Percentiles rank a stretch among this genome's conserved stretches.
Conservation (phyloP, 2,888 invertebrate genomes). For the Habrosyne pyritoides region DNA sequence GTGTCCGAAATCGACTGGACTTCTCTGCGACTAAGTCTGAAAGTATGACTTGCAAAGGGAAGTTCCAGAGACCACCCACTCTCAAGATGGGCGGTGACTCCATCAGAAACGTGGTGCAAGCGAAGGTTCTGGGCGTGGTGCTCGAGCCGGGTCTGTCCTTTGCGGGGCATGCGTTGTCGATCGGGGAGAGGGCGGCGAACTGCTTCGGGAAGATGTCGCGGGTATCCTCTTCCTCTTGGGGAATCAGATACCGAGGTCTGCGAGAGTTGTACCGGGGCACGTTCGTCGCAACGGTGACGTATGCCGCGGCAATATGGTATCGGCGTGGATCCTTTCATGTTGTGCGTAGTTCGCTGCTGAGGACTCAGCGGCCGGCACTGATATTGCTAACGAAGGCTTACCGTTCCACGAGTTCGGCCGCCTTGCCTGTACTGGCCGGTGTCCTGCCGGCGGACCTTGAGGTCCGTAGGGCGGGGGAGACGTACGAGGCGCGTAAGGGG, state of each 20-base stretch:
- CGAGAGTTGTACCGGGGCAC: slow-evolving; percentile 16
- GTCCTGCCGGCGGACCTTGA: slow-evolving; percentile 34
- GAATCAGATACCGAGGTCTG: slow-evolving; percentile 24
- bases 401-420: slow-evolving; percentile 28
- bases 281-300: slow-evolving; percentile 15
- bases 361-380: slow-evolving; percentile 24
- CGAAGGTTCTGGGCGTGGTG: slow-evolving; percentile 20
- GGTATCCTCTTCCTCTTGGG: slow-evolving; percentile 34
- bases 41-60: slow-evolving; percentile 22
- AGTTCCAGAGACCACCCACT: slow-evolving; percentile 6
- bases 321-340: slow-evolving; percentile 11
- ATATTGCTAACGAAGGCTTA: slow-evolving; percentile 35
- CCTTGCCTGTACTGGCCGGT: slow-evolving; percentile 33
- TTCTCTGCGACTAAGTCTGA: slow-evolving; percentile 30
- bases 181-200: slow-evolving; percentile 23
- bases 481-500: neutral
- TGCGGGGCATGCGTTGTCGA: slow-evolving; percentile 16
- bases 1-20: slow-evolving; percentile 18
- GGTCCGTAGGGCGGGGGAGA: slow-evolving; percentile 23
- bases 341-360: slow-evolving; percentile 21
- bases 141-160: slow-evolving; percentile 20
- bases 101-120: slow-evolving; percentile 1
- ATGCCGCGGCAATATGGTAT: slow-evolving; percentile 25
- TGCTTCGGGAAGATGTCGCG: slow-evolving; percentile 32
- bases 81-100: slow-evolving; percentile 9